These are phyloP conservation scores for Brachyhypopomus occidentalis DNA, from an alignment of 2,113 vertebrate genomes.

Conservation along the genomic window DNA sequence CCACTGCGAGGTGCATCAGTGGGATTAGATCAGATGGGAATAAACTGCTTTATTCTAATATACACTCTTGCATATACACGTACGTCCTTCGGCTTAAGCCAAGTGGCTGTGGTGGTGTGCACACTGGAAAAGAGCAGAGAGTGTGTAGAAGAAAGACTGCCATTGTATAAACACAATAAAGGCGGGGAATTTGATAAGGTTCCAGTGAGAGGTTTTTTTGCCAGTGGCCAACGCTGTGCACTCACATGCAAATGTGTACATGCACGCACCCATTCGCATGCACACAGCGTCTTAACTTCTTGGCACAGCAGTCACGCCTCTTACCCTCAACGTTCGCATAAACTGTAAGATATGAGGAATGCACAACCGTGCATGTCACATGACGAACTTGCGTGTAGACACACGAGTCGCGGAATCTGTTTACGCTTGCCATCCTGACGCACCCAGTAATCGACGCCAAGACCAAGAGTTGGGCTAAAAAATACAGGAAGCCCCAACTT, in stretches of 20 bases:
- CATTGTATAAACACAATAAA: background rate
- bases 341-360: background rate
- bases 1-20: too few species aligned
- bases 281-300: background rate
- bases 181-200: background rate
- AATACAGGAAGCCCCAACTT: background rate
- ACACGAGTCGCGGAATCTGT: conserved; percentile 38
- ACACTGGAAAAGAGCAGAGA: background rate
- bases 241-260: background rate
- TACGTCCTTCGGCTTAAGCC: background rate
- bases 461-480: too few species aligned
- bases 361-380: conserved; percentile 6
- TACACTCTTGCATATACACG: too few species aligned
- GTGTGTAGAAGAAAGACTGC: background rate
- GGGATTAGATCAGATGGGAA: too few species aligned
- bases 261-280: background rate
- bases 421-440: conserved; percentile 33
- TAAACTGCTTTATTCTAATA: too few species aligned
- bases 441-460: background rate
- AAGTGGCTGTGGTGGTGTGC: background rate
- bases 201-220: background rate
- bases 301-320: background rate
- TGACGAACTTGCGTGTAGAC: conserved; percentile 32
- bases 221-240: background rate
- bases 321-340: background rate